phyloP scores from a whole-genome alignment of 2,888 invertebrate genomes.

The Sarcophaga variegata region DNA sequence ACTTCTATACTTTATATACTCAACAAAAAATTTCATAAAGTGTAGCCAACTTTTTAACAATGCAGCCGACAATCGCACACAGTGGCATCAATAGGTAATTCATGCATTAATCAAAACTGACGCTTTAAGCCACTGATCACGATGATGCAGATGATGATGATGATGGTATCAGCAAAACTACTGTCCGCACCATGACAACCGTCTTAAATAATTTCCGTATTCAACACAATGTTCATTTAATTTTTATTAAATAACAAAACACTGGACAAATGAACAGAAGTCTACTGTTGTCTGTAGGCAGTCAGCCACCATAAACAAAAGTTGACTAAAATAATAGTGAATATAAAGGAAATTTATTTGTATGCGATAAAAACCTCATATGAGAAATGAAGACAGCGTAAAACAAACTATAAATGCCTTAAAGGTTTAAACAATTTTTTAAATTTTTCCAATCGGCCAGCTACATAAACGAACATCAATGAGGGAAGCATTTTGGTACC shows the following conservation, averaged over 20 bases:
- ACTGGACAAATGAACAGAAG: slow-evolving; percentile 36
- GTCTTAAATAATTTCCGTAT: slow-evolving; percentile 45
- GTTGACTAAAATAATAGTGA: slow-evolving; percentile 35
- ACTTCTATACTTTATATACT: background rate
- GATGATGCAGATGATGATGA: slow-evolving; percentile 33
- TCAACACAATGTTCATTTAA: slow-evolving; percentile 51
- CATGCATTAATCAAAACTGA: slow-evolving; percentile 70
- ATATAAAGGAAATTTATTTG: slow-evolving; percentile 11
- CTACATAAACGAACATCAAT: too few species aligned
- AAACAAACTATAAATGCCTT: slow-evolving; percentile 27
- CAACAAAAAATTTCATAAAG: background rate
- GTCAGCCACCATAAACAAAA: slow-evolving; percentile 19
- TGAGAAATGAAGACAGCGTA: background rate
- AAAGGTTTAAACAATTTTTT: slow-evolving; percentile 3
- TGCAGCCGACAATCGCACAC: slow-evolving; percentile 8
- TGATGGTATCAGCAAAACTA: slow-evolving; percentile 61
- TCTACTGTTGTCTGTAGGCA: background rate
- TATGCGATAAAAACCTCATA: slow-evolving; percentile 10
- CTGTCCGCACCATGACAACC: slow-evolving; percentile 33
- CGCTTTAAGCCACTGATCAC: slow-evolving; percentile 57
- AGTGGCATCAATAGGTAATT: slow-evolving; percentile 44
- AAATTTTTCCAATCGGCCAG: too few species aligned
- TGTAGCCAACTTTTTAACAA: too few species aligned
- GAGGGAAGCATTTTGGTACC: too few species aligned
- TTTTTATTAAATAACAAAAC: slow-evolving; percentile 29